A percentile compares a stretch with the other conserved stretches of the same genome.
These are phyloP conservation scores for Sphenodon punctatus DNA, from an alignment of 2,797 vertebrate species.

Conservation along the genomic window DNA sequence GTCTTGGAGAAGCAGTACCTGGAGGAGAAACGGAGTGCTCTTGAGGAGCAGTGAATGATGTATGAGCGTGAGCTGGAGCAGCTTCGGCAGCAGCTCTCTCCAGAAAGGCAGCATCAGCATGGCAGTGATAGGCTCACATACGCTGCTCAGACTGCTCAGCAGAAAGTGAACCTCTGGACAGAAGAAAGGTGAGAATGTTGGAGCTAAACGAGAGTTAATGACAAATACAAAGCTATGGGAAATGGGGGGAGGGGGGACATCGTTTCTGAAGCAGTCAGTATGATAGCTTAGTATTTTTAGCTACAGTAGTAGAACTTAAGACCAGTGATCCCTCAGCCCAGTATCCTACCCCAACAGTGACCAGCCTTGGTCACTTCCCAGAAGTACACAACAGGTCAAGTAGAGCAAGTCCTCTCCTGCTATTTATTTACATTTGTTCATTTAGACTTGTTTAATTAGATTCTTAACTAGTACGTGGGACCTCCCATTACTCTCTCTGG, in stretches of 20 bases:
- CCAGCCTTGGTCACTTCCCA: too few relatives aligned
- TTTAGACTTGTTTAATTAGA: not conserved
- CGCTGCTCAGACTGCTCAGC: conserved; percentile 82
- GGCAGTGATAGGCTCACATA: conserved; percentile 84
- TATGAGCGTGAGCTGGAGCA: conserved; percentile 94
- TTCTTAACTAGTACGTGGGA: not conserved
- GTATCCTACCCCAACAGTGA: too few relatives aligned
- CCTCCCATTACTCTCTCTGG: too few relatives aligned
- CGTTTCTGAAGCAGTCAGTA: fast-evolving
- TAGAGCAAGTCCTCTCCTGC: too few relatives aligned
- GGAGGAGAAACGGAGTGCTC: conserved; percentile 92
- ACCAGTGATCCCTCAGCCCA: too few relatives aligned
- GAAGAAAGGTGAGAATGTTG: conserved; percentile 88
- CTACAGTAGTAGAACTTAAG: not conserved
- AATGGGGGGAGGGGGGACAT: not conserved
- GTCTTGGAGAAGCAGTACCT: conserved; percentile 96
- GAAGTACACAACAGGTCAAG: too few relatives aligned
- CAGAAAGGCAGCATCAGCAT: conserved; percentile 87
- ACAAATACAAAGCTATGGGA: not conserved
- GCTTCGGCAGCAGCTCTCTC: conserved; percentile 93
- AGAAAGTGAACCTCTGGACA: conserved; percentile 91
- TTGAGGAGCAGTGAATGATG: conserved; percentile 95
- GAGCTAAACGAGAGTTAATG: not conserved
- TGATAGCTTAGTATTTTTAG: not conserved
- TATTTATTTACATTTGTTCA: too few relatives aligned